Evolutionary conservation across 2,888 invertebrate species (phyloP), one percentile per base, ranked within the genome.

Genomic region (Pristionchus exspectatus): DNA sequence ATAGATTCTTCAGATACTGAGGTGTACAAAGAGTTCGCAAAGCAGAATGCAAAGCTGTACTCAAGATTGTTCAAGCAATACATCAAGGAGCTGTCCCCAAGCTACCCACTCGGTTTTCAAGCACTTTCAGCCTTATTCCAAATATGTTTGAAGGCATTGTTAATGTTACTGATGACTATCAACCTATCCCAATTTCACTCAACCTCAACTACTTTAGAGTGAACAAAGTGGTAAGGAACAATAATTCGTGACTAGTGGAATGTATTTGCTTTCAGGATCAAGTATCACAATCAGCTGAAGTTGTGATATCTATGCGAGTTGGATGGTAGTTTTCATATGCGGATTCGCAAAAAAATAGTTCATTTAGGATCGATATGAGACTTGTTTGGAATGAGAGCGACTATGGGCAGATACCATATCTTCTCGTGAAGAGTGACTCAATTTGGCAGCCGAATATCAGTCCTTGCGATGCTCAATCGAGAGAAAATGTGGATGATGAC

Each of bases 381-480:
- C 33, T 85, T 12, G 33, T 24, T 4, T 85, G 84, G 84, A 54
- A 84, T 54, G 44, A 38, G n/a, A 9, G 27, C 12, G 84, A 84
- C 9, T 27, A 56, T n/a, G 84, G 59, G 1, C 27, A 33, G 30
- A 84, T 84, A 21, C 27, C 84, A 1, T 84, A 84, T n/a, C 4
- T 59, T 5, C 84, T 54, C 54, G 56, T 84, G 59, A 54, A 27
- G 21, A 84, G 74, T 21, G 74, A 74, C 9, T 38, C 74, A 2
- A 7, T 74, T 21, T 86, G 86, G 86, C 38, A 54, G 63, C 63
- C 86, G 12, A 44, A 56, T 16, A 33, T 86, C 33, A 86, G 18
- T 21, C 59, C 66, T 5, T 86, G 86, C 27, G 86, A 86, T 18
- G 86, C 86, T 24, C 27, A 24, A 56, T 38, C 63, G 14, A 56